phyloP scores from a whole-genome alignment of 2,888 invertebrate species.

The Endotricha flammealis region DNA sequence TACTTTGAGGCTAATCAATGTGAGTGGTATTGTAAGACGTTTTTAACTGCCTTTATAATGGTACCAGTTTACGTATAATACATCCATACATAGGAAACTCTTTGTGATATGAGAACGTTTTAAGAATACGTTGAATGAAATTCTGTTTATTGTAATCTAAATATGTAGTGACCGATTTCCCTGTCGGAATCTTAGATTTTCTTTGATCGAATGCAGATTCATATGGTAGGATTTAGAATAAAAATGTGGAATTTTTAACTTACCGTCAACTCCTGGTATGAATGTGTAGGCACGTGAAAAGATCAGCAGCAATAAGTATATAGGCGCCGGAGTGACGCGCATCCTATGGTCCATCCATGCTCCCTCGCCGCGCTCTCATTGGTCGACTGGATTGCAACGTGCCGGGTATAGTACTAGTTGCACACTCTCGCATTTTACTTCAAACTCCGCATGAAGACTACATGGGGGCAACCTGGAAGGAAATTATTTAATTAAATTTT shows the following conservation, averaged over 20 bases:
- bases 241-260: conserved; percentile 16
- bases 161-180: too few species aligned
- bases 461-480: conserved; percentile 5
- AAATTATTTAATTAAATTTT: conserved; percentile 8
- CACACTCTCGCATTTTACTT: conserved; percentile 1
- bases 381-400: conserved; percentile 31
- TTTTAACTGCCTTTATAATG: too few species aligned
- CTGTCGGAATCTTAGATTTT: too few species aligned
- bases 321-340: conserved; percentile 63
- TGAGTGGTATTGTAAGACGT: too few species aligned
- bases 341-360: conserved; percentile 75
- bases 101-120: too few species aligned
- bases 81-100: too few species aligned
- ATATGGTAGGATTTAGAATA: too few species aligned
- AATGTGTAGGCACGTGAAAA: conserved; percentile 50
- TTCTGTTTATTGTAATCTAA: too few species aligned
- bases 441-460: not conserved
- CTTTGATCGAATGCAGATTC: too few species aligned
- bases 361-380: conserved; percentile 51
- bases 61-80: too few species aligned
- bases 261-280: conserved; percentile 66
- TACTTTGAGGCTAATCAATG: too few species aligned
- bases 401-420: conserved; percentile 21
- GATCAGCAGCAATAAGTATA: conserved; percentile 57
- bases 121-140: too few species aligned